Conservation (phyloP, 2,797 vertebrate species). For the Morelia viridis region DNA sequence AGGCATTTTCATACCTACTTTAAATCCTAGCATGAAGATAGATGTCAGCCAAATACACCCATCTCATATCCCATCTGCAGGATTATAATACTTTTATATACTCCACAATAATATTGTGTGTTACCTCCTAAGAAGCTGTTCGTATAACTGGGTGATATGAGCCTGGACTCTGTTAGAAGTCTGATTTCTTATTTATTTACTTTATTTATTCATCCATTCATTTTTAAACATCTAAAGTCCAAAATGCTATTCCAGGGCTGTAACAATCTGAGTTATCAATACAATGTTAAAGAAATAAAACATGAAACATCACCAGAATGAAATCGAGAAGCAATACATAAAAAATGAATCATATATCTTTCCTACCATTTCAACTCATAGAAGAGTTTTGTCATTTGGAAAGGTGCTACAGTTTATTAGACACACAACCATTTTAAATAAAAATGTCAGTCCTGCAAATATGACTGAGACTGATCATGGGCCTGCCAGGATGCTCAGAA, state of each 20-base stretch:
- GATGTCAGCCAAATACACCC: neutral
- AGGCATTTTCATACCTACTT: neutral
- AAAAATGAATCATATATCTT: neutral
- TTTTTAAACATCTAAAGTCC: neutral
- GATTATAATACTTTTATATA: neutral
- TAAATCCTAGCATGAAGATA: neutral
- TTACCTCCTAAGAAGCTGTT: neutral
- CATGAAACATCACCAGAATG: neutral
- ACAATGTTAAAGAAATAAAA: neutral
- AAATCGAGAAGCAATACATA: neutral
- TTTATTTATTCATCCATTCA: neutral
- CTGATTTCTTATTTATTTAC: neutral
- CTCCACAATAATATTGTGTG: neutral
- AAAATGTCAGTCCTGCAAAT: neutral
- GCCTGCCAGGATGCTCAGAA: neutral
- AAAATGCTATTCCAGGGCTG: neutral
- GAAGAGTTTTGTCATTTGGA: neutral
- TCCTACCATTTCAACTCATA: neutral
- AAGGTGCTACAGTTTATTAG: neutral
- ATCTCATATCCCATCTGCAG: neutral
- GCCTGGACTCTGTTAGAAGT: neutral
- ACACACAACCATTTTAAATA: neutral
- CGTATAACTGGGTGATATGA: neutral
- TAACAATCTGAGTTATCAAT: neutral
- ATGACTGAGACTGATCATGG: neutral